Conservation (phyloP, 2,797 vertebrate species). For the Borostomias antarcticus region DNA sequence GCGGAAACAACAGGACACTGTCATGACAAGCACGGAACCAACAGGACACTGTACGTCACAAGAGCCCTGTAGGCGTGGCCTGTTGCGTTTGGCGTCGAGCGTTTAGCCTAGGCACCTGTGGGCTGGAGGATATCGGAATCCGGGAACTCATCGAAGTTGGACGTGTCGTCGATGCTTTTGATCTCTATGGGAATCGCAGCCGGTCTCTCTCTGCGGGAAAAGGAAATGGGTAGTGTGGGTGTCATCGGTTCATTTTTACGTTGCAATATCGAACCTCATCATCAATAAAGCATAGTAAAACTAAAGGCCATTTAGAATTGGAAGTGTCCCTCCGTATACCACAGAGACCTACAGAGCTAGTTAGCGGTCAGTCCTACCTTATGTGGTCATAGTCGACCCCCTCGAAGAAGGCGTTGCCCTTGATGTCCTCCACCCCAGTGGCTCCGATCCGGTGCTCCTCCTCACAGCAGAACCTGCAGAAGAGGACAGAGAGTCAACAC, state of each 20-base stretch:
- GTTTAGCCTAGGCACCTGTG: slow-evolving; percentile 73
- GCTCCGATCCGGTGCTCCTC: slow-evolving; percentile 93
- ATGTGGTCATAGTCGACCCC: slow-evolving; percentile 98
- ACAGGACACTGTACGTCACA: not conserved
- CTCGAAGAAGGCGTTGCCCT: slow-evolving; percentile 95
- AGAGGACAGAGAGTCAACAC: not conserved
- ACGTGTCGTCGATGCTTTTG: slow-evolving; percentile 99
- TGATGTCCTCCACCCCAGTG: slow-evolving; percentile 91
- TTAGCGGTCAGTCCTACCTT: slow-evolving; percentile 76
- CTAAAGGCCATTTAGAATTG: not conserved
- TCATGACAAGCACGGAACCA: not conserved
- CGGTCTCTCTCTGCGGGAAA: slow-evolving; percentile 85
- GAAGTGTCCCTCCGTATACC: not conserved
- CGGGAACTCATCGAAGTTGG: slow-evolving; percentile 97
- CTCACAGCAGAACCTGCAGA: slow-evolving; percentile 94
- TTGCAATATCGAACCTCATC: too few species aligned
- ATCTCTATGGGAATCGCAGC: slow-evolving; percentile 97
- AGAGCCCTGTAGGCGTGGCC: not conserved
- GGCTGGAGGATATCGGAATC: slow-evolving; percentile 97
- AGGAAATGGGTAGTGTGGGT: not conserved
- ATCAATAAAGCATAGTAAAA: too few species aligned
- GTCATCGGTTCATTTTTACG: too few species aligned
- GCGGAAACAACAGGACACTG: slow-evolving; percentile 39
- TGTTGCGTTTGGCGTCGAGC: not conserved
- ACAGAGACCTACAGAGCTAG: not conserved